Conservation (phyloP, 2,888 invertebrate species). For the Thysanoteuthis rhombus region DNA sequence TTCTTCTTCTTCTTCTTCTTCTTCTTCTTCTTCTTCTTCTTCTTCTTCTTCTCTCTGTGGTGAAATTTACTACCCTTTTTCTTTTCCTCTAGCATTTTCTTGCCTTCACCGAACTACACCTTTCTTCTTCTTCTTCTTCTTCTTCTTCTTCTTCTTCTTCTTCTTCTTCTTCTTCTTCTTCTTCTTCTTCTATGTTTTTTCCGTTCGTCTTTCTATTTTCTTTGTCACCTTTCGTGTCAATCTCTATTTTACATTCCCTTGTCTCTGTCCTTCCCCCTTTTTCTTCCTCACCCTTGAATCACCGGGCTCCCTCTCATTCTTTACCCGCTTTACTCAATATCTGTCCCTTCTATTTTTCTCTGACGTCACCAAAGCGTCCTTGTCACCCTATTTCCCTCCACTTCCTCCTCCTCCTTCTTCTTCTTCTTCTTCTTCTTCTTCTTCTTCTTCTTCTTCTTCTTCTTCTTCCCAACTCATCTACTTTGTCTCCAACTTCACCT, state of each 20-base stretch:
- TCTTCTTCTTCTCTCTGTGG: not conserved
- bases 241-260: not conserved
- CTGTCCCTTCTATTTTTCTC: not conserved
- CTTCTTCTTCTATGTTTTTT: not conserved
- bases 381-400: too few species aligned
- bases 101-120: not conserved
- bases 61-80: not conserved
- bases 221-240: not conserved
- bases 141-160: not conserved
- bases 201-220: not conserved
- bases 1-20: too few species aligned
- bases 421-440: not conserved
- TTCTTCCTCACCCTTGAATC: not conserved
- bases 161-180: not conserved
- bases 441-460: not conserved
- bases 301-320: not conserved
- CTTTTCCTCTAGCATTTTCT: not conserved
- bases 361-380: not conserved
- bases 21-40: not conserved
- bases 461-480: not conserved
- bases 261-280: not conserved
- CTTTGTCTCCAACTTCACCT: not conserved
- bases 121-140: constrained; percentile 14
- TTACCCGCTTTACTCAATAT: not conserved
- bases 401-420: not conserved